Percentiles rank a stretch among this genome's conserved stretches.
phyloP scores from a whole-genome alignment of 2,888 invertebrate genomes.

The Hedya salicella region DNA sequence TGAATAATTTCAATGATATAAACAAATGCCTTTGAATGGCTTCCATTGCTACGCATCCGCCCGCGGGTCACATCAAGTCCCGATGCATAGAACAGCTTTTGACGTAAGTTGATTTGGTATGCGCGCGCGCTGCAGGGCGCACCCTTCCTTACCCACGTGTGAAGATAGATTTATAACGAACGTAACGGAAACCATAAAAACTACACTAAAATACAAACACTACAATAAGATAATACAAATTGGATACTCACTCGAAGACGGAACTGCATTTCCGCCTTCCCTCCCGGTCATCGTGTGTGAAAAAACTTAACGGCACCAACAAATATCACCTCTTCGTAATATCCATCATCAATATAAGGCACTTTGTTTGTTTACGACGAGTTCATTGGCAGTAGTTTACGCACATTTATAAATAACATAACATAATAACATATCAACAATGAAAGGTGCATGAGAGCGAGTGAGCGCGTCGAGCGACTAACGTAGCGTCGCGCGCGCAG shows the following conservation, averaged over 20 bases:
- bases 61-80: constrained; percentile 67
- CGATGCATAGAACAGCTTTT: constrained; percentile 61
- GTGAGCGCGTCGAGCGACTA: constrained; percentile 78
- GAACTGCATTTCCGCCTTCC: constrained; percentile 84
- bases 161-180: constrained; percentile 45
- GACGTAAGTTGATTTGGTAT: constrained; percentile 51
- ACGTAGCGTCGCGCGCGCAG: constrained; percentile 80
- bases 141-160: constrained; percentile 55
- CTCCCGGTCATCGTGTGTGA: constrained; percentile 81
- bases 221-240: constrained; percentile 51
- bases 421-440: constrained; percentile 64
- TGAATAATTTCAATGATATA: constrained; percentile 78
- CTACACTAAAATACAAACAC: constrained; percentile 46
- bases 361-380: constrained; percentile 62
- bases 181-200: constrained; percentile 46
- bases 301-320: constrained; percentile 73
- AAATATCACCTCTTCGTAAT: constrained; percentile 77
- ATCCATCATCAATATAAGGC: constrained; percentile 74
- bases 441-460: constrained; percentile 71
- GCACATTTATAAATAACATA: constrained; percentile 65
- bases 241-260: constrained; percentile 80
- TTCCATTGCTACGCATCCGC: constrained; percentile 73
- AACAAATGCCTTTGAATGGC: constrained; percentile 75
- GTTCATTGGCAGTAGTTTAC: constrained; percentile 61
- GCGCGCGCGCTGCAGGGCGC: constrained; percentile 49